A percentile compares a stretch with the other conserved stretches of the same genome.
These are phyloP conservation scores for Dryomyza anilis DNA, from an alignment of 2,888 invertebrate genomes.

Conservation along the genomic window DNA sequence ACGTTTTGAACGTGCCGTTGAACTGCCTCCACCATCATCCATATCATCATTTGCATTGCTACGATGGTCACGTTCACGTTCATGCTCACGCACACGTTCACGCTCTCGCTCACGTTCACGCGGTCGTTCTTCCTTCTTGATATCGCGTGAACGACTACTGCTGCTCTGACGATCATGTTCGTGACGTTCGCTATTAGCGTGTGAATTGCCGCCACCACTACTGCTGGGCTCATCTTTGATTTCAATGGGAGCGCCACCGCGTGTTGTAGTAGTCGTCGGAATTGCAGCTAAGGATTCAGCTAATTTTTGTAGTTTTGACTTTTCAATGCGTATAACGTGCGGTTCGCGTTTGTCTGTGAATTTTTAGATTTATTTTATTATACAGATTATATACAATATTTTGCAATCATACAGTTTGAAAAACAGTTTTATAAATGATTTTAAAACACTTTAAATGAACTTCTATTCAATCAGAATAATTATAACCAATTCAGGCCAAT, in stretches of 20 bases:
- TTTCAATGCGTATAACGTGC: constrained; percentile 36
- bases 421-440: too few relatives aligned
- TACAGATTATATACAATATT: not conserved
- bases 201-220: not conserved
- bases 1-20: constrained; percentile 45
- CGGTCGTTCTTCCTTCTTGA: constrained; percentile 50
- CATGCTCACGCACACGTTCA: constrained; percentile 46
- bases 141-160: constrained; percentile 50
- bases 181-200: constrained; percentile 17
- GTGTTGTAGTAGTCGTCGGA: not conserved
- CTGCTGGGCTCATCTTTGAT: constrained; percentile 41
- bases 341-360: constrained; percentile 39
- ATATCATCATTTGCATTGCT: constrained; percentile 29
- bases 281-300: constrained; percentile 13
- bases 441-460: too few relatives aligned
- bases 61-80: constrained; percentile 40
- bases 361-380: too few relatives aligned
- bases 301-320: constrained; percentile 42
- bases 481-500: too few relatives aligned
- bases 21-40: constrained; percentile 6
- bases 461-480: too few relatives aligned
- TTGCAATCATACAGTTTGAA: not conserved
- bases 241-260: constrained; percentile 34
- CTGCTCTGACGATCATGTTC: constrained; percentile 45
- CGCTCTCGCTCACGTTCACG: constrained; percentile 52